Evolutionary conservation across 2,888 invertebrate species (phyloP), one percentile per base, ranked within the genome.

Genomic region (Pyralis farinalis): DNA sequence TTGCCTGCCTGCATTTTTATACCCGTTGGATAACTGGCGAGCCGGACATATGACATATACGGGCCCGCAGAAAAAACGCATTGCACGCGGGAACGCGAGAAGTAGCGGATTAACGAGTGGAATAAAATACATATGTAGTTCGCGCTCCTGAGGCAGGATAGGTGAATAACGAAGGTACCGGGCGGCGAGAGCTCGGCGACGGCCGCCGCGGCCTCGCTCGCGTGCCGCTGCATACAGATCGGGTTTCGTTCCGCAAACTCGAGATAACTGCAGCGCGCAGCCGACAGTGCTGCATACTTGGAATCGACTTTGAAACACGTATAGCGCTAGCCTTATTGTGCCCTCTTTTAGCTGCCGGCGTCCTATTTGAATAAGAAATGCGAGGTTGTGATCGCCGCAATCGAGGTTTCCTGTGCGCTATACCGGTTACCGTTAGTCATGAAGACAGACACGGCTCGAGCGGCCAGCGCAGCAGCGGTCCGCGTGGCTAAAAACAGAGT

Each of bases 181-280:
- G 33, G 41, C 34, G 7, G 44, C 51, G 47, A 47, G 44, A 40
- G 47, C 50, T 16, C 16, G 16, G 49, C 53, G 46, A 43, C 59
- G 58, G 54, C 57, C 68, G 65, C 55, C 58, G 62, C 59, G 83
- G 70, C 82, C 84, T 83, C 78, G 82, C 71, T 69, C 70, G 74
- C 78, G 64, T 73, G 76, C 69, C 73, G 63, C 71, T 71, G 68
- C 75, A 66, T 65, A 72, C 68, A 63, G 80, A 81, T 86, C 81
- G 73, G 66, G 79, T 85, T 83, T 78, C 86, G 74, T 87, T 87
- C 87, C 86, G 87, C 84, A 86, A 85, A 80, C 71, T 77, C 75
- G 63, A 85, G 80, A 85, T 84, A 78, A 66, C 81, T 80, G 72
- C 75, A 55, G 62, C 61, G 63, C 60, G 62, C 55, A 58, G 59